Percentiles rank a stretch among this genome's conserved stretches.
These are phyloP conservation scores for Halyomorpha halys DNA, from an alignment of 1,140 invertebrate genomes.

Conservation along the genomic window DNA sequence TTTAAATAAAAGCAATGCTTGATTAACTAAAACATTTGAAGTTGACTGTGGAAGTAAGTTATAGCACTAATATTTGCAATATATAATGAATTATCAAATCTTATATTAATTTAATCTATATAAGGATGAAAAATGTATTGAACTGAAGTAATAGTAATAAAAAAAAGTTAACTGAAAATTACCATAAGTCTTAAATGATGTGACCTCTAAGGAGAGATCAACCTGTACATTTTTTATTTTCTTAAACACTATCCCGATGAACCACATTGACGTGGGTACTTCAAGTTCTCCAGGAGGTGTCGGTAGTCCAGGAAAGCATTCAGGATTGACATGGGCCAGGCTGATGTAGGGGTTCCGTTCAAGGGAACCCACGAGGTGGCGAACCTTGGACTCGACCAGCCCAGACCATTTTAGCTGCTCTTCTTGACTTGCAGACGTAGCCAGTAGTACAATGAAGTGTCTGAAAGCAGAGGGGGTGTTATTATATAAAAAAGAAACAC, in stretches of 20 bases:
- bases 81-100: background rate
- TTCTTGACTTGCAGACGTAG: conserved; percentile 61
- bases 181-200: conserved; percentile 72
- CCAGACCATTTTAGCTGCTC: conserved; percentile 94
- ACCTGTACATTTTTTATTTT: conserved; percentile 79
- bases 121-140: too few species aligned
- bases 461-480: conserved; percentile 38
- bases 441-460: conserved; percentile 88
- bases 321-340: conserved; percentile 90
- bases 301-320: conserved; percentile 52
- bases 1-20: too few species aligned
- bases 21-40: too few species aligned
- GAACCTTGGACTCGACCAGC: conserved; percentile 91
- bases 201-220: conserved; percentile 89
- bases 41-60: too few species aligned
- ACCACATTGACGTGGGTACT: conserved; percentile 70
- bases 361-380: conserved; percentile 80
- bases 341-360: conserved; percentile 86
- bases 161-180: conserved; percentile 23
- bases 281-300: conserved; percentile 30
- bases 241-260: conserved; percentile 87
- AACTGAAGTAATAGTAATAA: too few species aligned
- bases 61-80: background rate
- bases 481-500: conserved; percentile 1
- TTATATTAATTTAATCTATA: too few species aligned